These are phyloP conservation scores for Antheraea mylitta DNA, from an alignment of 1,140 invertebrate species.

Conservation along the genomic window DNA sequence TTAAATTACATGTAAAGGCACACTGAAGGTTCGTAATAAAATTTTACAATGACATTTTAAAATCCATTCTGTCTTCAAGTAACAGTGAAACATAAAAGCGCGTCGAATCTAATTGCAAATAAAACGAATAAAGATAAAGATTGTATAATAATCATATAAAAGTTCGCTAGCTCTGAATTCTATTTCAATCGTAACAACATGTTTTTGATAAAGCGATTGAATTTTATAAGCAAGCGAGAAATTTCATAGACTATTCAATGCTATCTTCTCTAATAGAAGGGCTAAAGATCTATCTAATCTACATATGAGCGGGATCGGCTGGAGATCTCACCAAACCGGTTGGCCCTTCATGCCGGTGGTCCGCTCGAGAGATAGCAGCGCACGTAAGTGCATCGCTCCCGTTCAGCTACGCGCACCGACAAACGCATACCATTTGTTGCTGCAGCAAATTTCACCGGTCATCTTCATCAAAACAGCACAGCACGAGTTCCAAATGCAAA, in stretches of 20 bases:
- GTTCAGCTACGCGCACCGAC: conserved; percentile 46
- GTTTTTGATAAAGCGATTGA: neutral
- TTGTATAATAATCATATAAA: neutral
- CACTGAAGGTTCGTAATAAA: too few relatives aligned
- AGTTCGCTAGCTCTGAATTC: neutral
- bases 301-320: conserved; percentile 39
- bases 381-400: conserved; percentile 58
- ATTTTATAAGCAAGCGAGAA: neutral
- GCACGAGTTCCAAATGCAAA: conserved; percentile 55
- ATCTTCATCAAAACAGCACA: conserved; percentile 55
- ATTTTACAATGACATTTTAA: too few relatives aligned
- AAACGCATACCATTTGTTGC: conserved; percentile 50
- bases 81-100: neutral
- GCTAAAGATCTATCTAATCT: conserved; percentile 58
- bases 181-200: neutral
- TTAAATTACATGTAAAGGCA: too few relatives aligned
- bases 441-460: conserved; percentile 57
- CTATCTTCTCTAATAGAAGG: conserved; percentile 17
- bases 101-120: neutral
- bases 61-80: neutral
- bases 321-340: conserved; percentile 73
- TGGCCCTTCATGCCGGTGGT: conserved; percentile 68
- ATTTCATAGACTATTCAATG: neutral
- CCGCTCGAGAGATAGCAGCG: conserved; percentile 45
- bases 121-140: neutral